phyloP scores from a whole-genome alignment of 30 jellyfish, hydroid and myxozoan species.

The Pseudorhiza aurosa region DNA sequence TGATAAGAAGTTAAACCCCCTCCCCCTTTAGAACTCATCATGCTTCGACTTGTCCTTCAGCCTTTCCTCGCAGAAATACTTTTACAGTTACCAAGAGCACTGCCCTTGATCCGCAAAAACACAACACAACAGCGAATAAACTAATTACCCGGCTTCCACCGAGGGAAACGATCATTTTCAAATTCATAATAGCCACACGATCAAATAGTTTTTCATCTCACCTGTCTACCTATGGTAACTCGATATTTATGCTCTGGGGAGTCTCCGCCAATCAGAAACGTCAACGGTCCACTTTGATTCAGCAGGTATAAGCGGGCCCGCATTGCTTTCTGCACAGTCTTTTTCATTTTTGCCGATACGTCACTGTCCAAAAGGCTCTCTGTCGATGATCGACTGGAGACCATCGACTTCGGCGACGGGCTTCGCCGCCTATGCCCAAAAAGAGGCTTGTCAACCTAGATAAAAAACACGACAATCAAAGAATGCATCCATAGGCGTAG shows the following conservation, averaged over 20 bases:
- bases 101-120: no score
- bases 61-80: no score
- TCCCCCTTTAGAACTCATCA: no score
- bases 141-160: no score
- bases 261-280: slow-evolving; percentile 97
- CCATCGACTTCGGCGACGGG: slow-evolving; percentile 93
- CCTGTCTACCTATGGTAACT: slow-evolving; percentile 97
- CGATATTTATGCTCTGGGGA: slow-evolving; percentile 96
- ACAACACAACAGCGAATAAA: no score
- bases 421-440: slow-evolving; percentile 78
- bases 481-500: not conserved
- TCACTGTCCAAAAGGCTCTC: slow-evolving; percentile 89
- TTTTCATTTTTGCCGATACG: slow-evolving; percentile 70
- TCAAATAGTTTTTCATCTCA: no score
- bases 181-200: no score
- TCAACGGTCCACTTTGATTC: slow-evolving; percentile 95
- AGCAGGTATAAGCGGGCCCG: slow-evolving; percentile 90
- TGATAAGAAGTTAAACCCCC: no score
- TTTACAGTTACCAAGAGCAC: no score
- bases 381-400: slow-evolving; percentile 55
- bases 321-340: slow-evolving; percentile 84
- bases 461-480: not conserved
- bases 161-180: no score
- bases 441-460: slow-evolving; percentile 76
- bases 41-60: no score